Evolutionary conservation across 2,113 vertebrate species (phyloP), one percentile per base, ranked within the genome.

Genomic region (Cyrtonyx montezumae): DNA sequence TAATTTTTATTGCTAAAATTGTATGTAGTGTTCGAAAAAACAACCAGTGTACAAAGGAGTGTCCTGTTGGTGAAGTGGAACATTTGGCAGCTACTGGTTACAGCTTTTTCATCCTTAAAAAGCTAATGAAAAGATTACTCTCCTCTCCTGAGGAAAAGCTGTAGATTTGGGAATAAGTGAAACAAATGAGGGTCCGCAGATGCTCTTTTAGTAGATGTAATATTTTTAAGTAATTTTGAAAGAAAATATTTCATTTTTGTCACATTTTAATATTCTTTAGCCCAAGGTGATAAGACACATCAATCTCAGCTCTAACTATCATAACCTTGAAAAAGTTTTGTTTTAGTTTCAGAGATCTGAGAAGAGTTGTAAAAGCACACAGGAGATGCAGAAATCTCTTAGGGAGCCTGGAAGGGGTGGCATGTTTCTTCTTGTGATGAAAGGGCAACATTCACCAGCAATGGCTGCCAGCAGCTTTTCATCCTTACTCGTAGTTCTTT

Each of bases 1-100:
- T 92, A 90, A 49, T 90, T 88, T 96, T 90, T 76, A 67, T 73
- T 91, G 55, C 84, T 74, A 83, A 81, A 92, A 87, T 23, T 70
- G 19, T 43, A 14, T 79, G 21, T 40, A 55, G 26, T 83, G 28
- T 77, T 79, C 59, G 49, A 73, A 94, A 93, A 87, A 95, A 74
- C 49, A 82, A 37, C 25, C 13, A 36, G 22, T 40, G 26, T 77
- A 49, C 67, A 49, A 70, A 81, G 62, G 26, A 77, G 22, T 51
- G 34, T 11, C 20, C 26, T 70, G 40, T 70, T 4, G 7, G 15
- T 67, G 32, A 49, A 62, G 17, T 40, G 21, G 3, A 88, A 71
- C 23, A 21, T 84, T 65, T 84, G 80, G 70, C 75, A 76, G 16
- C 46, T 87, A 91, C 17, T 70, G 71, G 84, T 88, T 94, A 94